Percentiles rank a stretch among this genome's conserved stretches.
These are phyloP conservation scores for Orchesellides sinensis DNA, from an alignment of 2,888 invertebrate species.

Conservation along the genomic window DNA sequence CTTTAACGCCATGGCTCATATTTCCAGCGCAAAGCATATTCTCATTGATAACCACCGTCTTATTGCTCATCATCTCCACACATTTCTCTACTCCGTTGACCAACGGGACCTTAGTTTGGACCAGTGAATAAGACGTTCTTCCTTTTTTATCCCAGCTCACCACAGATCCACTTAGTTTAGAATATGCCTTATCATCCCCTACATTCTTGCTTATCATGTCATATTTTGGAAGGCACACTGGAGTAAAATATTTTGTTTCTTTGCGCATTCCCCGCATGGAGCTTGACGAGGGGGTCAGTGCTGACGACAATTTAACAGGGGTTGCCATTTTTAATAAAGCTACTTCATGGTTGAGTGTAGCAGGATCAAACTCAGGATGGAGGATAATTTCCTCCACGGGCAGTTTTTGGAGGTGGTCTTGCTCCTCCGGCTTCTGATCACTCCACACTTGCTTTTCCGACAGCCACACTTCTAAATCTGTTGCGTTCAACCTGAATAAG, in stretches of 20 bases:
- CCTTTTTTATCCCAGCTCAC: conserved; percentile 59
- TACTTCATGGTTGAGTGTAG: conserved; percentile 46
- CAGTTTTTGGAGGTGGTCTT: conserved; percentile 18
- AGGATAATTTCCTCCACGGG: conserved; percentile 4
- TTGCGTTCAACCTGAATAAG: conserved; percentile 21
- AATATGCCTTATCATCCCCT: neutral
- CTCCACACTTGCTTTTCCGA: conserved; percentile 50
- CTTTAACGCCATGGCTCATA: conserved; percentile 45
- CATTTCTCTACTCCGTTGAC: conserved; percentile 35
- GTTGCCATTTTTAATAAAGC: conserved; percentile 25
- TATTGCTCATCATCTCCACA: conserved; percentile 14
- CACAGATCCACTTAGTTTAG: conserved; percentile 26
- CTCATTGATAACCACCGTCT: conserved; percentile 41
- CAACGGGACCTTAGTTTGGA: conserved; percentile 27
- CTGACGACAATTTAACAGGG: conserved; percentile 35
- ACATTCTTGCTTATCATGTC: conserved; percentile 14
- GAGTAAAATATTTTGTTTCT: conserved; percentile 7
- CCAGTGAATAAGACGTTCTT: conserved; percentile 30
- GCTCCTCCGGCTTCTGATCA: conserved; percentile 25
- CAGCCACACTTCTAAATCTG: conserved; percentile 51
- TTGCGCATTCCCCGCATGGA: neutral
- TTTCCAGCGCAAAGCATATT: conserved; percentile 69
- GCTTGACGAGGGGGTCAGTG: neutral
- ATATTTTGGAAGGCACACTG: conserved; percentile 49
- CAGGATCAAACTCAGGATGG: conserved; percentile 44